phyloP scores from a whole-genome alignment of 2,797 vertebrate species.

The Hapalemur alaotrensis region DNA sequence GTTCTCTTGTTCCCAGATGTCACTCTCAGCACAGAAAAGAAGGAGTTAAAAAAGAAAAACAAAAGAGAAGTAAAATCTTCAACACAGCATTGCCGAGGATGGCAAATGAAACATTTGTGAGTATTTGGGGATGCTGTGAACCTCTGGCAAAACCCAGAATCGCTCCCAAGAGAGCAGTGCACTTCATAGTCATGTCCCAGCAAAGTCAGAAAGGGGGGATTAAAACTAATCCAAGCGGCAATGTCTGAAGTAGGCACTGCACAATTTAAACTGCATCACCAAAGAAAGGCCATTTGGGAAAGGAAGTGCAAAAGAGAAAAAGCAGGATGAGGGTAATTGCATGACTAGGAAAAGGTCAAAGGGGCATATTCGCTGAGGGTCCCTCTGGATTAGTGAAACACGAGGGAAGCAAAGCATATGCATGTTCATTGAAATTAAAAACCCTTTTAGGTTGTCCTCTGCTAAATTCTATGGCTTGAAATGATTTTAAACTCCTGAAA shows the following conservation, averaged over 20 bases:
- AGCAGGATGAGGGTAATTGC: conserved; percentile 72
- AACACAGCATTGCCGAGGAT: neutral
- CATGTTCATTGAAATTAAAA: conserved; percentile 47
- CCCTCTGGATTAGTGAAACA: conserved; percentile 52
- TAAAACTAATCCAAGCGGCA: conserved; percentile 61
- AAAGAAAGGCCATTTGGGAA: conserved; percentile 67
- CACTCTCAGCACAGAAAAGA: conserved; percentile 7
- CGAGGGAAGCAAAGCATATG: conserved; percentile 41
- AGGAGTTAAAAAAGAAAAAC: neutral
- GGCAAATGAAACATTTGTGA: conserved; percentile 24
- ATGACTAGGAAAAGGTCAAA: conserved; percentile 70
- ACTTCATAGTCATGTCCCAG: neutral
- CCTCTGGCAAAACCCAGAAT: neutral
- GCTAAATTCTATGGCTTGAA: conserved; percentile 35
- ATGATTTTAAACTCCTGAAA: conserved; percentile 42
- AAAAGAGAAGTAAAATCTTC: neutral
- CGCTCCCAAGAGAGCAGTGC: neutral
- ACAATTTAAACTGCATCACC: conserved; percentile 61
- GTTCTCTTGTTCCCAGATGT: neutral
- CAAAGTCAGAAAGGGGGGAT: conserved; percentile 53
- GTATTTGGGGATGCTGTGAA: neutral
- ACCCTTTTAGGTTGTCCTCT: conserved; percentile 9
- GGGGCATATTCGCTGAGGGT: conserved; percentile 33
- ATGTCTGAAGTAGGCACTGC: conserved; percentile 43
- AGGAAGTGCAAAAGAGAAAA: conserved; percentile 70